Percentiles rank a stretch among this genome's conserved stretches.
Evolutionary conservation across 2,113 vertebrate species (phyloP).

Genomic region (Numenius arquata): DNA sequence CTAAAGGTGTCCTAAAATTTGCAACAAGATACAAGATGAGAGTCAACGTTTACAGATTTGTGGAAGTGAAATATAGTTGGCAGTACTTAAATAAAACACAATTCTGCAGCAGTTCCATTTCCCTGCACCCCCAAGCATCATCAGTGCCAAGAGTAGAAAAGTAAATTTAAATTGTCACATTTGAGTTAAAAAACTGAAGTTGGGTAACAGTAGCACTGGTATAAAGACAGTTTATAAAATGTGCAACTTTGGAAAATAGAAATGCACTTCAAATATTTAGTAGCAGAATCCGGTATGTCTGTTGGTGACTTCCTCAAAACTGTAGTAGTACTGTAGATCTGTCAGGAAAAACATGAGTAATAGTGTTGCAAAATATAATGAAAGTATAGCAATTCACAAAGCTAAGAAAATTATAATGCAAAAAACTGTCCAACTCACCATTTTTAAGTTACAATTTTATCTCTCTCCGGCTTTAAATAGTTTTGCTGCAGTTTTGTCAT

Average conservation of each 20-base stretch:
- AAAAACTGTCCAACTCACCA: background rate
- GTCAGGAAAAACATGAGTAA: background rate
- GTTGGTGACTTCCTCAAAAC: background rate
- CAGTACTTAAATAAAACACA: background rate
- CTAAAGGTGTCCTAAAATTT: background rate
- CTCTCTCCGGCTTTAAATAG: background rate
- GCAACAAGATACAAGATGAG: background rate
- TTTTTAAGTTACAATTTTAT: background rate
- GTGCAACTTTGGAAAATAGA: background rate
- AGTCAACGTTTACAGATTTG: rapidly evolving
- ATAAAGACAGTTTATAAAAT: background rate
- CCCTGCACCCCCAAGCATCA: background rate
- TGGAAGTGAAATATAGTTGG: background rate
- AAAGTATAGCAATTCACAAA: background rate
- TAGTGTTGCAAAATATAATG: background rate
- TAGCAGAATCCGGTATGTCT: background rate
- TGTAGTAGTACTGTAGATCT: background rate
- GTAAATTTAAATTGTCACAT: background rate
- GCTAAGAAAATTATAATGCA: background rate
- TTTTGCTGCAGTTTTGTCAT: background rate
- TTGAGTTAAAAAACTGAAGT: background rate
- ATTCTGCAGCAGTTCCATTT: background rate
- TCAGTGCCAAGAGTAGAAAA: background rate
- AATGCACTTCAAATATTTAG: background rate
- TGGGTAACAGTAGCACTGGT: background rate